Evolutionary conservation across 2,797 vertebrate genomes (phyloP).

Genomic region (Manis crassicaudata): DNA sequence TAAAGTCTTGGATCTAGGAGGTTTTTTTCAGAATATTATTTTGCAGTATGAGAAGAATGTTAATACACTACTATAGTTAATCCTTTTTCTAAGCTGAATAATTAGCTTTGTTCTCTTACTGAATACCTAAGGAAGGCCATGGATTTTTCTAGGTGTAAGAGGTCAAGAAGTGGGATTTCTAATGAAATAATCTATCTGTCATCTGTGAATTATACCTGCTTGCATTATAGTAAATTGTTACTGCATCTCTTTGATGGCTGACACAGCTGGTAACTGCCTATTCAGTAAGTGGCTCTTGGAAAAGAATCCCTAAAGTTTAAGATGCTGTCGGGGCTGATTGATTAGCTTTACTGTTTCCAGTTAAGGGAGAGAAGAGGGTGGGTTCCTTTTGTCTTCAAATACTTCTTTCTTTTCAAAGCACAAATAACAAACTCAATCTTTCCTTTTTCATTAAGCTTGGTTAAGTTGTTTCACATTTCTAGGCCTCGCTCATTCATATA

Average conservation of each 20-base stretch:
- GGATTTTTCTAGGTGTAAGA: not conserved
- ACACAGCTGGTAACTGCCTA: not conserved
- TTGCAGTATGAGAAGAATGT: not conserved
- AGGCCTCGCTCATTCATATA: not conserved
- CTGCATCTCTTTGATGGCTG: not conserved
- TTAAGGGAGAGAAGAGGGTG: not conserved
- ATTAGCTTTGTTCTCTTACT: not conserved
- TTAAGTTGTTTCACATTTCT: constrained; percentile 29
- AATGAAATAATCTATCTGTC: not conserved
- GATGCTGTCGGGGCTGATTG: not conserved
- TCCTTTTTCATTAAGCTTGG: not conserved
- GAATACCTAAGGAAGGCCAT: not conserved
- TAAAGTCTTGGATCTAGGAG: not conserved
- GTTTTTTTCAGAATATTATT: not conserved
- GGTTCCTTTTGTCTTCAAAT: not conserved
- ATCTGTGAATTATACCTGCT: not conserved
- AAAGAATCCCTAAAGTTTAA: not conserved
- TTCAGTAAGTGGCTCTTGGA: not conserved
- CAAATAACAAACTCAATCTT: not conserved
- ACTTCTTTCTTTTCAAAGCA: not conserved
- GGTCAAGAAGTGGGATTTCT: not conserved
- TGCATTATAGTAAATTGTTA: not conserved
- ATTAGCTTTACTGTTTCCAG: not conserved
- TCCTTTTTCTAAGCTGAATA: not conserved
- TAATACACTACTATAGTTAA: not conserved